phyloP scores from a whole-genome alignment of 2,888 invertebrate species.

The Busseola fusca region DNA sequence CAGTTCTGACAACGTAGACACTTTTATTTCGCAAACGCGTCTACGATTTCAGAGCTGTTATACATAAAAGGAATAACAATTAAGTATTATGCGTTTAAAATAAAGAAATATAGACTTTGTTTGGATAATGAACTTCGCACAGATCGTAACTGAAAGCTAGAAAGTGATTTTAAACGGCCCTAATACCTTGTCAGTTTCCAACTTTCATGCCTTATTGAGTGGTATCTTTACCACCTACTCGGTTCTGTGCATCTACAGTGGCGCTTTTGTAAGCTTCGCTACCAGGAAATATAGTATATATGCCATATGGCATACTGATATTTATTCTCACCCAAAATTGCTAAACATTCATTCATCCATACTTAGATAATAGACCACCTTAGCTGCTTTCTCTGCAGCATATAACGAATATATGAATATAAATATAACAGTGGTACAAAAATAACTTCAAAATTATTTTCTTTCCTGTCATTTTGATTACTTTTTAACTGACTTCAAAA shows the following conservation, averaged over 20 bases:
- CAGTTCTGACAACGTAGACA: too few species aligned
- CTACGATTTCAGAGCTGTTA: too few species aligned
- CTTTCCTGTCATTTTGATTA: conserved; percentile 23
- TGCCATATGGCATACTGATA: neutral
- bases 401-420: conserved; percentile 35
- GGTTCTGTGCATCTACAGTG: neutral
- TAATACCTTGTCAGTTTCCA: conserved; percentile 37
- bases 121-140: conserved; percentile 8
- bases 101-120: neutral
- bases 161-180: conserved; percentile 34
- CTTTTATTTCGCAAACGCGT: too few species aligned
- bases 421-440: conserved; percentile 12
- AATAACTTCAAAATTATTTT: conserved; percentile 23
- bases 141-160: conserved; percentile 25
- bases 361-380: conserved; percentile 8
- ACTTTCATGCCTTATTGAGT: conserved; percentile 30
- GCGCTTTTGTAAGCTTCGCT: neutral
- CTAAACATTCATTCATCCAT: neutral
- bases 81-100: conserved; percentile 4
- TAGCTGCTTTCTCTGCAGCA: conserved; percentile 40
- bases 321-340: neutral
- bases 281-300: too few species aligned
- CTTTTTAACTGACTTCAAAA: too few species aligned
- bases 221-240: conserved; percentile 7
- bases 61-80: conserved; percentile 3